Base-by-base conservation (phyloP, 2,113 vertebrate genomes). In the Empidonax alnorum region DNA sequence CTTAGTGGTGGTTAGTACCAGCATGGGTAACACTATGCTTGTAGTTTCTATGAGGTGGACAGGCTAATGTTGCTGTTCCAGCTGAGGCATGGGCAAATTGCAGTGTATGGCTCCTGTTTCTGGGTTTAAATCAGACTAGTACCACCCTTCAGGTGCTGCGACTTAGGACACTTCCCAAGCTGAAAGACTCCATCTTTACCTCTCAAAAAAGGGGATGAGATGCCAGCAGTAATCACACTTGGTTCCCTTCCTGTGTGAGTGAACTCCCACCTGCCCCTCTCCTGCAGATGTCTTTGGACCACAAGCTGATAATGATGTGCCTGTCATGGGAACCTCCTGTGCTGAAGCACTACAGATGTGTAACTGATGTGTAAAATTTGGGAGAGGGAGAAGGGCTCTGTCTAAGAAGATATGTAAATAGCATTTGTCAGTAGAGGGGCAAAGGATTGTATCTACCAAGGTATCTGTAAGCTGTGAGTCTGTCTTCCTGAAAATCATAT, bases 11-110 rank as follows among this genome's bases (percentile, higher is more conserved):
- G 25, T 63, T 67, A 18, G 13, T 87, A 35, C 33, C 52, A 59
- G 8, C 0, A 0, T 3, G 1, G 17, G 23, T 42, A 42, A 66
- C 10, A 7, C 6, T 28, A 1, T 39, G 27, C 61, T 42, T 33
- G 5, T 69, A 14, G 18, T 62, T 73, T 23, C 37, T 35, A 11
- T 50, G 75, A 42, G 41, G 13, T 35, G 46, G 19, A 55, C n/a
- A 31, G 21, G 17, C 35, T 65, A 69, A 39, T 75, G 66, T 18
- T 68, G 58, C n/a, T 87, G 30, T 59, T 81, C 50, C 37, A 28
- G 46, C 47, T 62, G 62, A 65, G 41, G 10, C 28, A 23, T 23
- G 23, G 37, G 46, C 31, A 81, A 12, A 75, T 83, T 8, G 3
- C 23, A 21, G 58, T 11, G 30, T 8, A 2, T 1, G 0, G 12